Evolutionary conservation across 2,888 invertebrate species (phyloP).

Genomic region (Bruchidius siliquastri): DNA sequence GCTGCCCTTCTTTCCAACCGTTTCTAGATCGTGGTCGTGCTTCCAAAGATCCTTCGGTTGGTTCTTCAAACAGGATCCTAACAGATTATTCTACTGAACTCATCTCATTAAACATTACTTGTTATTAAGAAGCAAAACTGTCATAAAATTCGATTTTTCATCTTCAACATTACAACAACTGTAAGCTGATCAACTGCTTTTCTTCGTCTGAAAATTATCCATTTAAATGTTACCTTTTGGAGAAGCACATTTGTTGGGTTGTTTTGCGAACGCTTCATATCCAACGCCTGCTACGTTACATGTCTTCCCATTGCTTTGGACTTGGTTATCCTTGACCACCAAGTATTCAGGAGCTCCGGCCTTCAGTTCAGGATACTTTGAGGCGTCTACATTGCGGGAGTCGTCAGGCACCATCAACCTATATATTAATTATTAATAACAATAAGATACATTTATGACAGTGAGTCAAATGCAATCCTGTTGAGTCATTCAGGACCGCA

Average conservation of each 20-base stretch:
- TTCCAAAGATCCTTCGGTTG: slow-evolving; percentile 51
- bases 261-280: slow-evolving; percentile 50
- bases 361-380: slow-evolving; percentile 35
- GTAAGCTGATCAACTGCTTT: too few relatives aligned
- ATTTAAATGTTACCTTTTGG: slow-evolving; percentile 19
- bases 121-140: too few relatives aligned
- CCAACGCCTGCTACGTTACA: slow-evolving; percentile 53
- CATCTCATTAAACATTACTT: neutral
- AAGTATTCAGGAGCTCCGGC: slow-evolving; percentile 49
- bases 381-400: slow-evolving; percentile 10
- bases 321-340: slow-evolving; percentile 41
- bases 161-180: too few relatives aligned
- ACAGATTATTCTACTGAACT: neutral
- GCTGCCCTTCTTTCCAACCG: slow-evolving; percentile 42
- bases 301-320: slow-evolving; percentile 43
- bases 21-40: slow-evolving; percentile 46
- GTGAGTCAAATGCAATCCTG: too few relatives aligned
- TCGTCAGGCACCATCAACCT: slow-evolving; percentile 44
- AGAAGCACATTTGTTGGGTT: slow-evolving; percentile 46
- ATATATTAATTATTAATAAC: too few relatives aligned
- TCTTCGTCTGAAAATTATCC: too few relatives aligned
- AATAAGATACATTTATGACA: too few relatives aligned
- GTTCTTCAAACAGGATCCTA: slow-evolving; percentile 46
- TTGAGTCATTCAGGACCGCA: too few relatives aligned
- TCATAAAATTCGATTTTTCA: too few relatives aligned